Percentiles rank a stretch among this genome's conserved stretches.
Conservation (phyloP, 2,113 vertebrate genomes). For the Spea bombifrons region DNA sequence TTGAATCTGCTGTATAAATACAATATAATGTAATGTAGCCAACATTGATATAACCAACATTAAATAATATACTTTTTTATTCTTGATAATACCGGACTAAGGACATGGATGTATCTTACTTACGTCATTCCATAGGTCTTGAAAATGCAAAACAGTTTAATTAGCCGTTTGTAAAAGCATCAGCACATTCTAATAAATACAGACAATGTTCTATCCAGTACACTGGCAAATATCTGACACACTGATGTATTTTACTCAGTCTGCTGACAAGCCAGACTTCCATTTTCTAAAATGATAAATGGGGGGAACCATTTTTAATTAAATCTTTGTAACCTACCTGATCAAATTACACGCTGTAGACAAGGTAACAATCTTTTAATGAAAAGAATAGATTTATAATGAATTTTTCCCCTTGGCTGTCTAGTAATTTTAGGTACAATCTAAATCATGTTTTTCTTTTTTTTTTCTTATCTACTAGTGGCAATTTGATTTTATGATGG, state of each 20-base stretch:
- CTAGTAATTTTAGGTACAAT: conserved; percentile 5
- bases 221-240: conserved; percentile 20
- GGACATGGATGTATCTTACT: background rate
- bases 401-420: conserved; percentile 23
- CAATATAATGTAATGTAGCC: no score
- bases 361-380: conserved; percentile 39
- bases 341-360: conserved; percentile 32
- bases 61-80: no score
- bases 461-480: background rate
- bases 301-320: conserved; percentile 30
- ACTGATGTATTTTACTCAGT: conserved; percentile 26
- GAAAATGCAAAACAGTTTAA: background rate
- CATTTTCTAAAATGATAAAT: conserved; percentile 40
- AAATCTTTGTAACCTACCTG: conserved; percentile 39
- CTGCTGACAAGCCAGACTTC: conserved; percentile 17
- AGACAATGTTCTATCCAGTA: conserved; percentile 4
- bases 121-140: background rate
- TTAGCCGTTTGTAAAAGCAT: conserved; percentile 3
- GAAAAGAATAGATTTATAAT: conserved; percentile 41
- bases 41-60: no score
- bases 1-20: no score
- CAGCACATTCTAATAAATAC: conserved; percentile 12
- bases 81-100: no score
- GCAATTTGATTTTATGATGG: conserved; percentile 23
- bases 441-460: conserved; percentile 25